Base-by-base conservation (phyloP, 2,888 invertebrate species). In the Dynastes grantii region DNA sequence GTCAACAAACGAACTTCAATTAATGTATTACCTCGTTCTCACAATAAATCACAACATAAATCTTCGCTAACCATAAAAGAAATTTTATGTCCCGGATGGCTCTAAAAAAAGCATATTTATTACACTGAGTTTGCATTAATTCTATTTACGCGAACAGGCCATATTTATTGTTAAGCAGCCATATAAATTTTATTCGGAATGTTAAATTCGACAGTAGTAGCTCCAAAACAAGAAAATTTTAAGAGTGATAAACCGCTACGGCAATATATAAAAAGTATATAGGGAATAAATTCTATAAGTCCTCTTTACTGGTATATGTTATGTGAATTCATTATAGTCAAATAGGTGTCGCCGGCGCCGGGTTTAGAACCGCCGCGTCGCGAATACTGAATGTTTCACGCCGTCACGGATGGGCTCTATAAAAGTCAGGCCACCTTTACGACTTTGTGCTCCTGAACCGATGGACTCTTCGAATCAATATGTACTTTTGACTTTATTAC, bases 381-480 rank as follows among this genome's bases (percentile, higher is more conserved):
- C 78, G 78, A 80, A 81, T 81, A 80, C 78, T 77, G 80, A 81
- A 81, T 81, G 79, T 75, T 79, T 76, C 76, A 76, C 76, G 79
- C 76, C 79, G 79, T 58, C 79, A 80, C 78, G 79, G 76, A 67
- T 77, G 78, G 76, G 70, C 79, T 76, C 78, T 70, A 80, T 80
- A 80, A 80, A 81, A 80, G 75, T 77, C 78, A 77, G 76, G 71
- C 77, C 79, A 80, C 81, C 81, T 81, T 81, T 81, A 81, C 79
- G 81, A 79, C 80, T 65, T 79, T 76, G 64, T 79, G 76, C 80
- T 78, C 64, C 79, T 79, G 79, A 79, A 78, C 77, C 80, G 81
- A 81, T 81, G 81, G 81, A 80, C 81, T 81, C 79, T 80, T 77
- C 79, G 81, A 81, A 81, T 81, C 81, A 81, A 81, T 81, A 81